phyloP scores from a whole-genome alignment of 2,888 invertebrate genomes.

The Nycteola revayana region DNA sequence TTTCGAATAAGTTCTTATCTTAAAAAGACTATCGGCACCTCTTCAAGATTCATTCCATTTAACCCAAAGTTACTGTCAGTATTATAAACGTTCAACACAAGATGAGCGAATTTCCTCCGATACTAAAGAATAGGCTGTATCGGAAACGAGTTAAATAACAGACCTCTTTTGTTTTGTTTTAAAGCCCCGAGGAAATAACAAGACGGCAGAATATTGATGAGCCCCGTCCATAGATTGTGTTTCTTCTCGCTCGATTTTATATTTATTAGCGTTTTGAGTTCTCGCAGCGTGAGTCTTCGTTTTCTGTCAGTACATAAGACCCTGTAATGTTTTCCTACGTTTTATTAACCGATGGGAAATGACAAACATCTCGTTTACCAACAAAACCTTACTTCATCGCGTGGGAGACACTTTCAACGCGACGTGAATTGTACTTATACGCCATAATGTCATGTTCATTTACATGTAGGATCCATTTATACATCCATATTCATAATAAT shows the following conservation, averaged over 20 bases:
- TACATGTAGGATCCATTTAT: conserved; percentile 34
- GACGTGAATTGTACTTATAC: no score
- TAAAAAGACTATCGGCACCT: no score
- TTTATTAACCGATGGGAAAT: conserved; percentile 35
- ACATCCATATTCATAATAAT: no score
- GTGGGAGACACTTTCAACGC: conserved; percentile 31
- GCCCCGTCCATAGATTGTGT: conserved; percentile 46
- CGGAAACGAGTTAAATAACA: conserved; percentile 80
- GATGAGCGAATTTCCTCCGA: conserved; percentile 71
- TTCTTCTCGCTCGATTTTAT: conserved; percentile 47
- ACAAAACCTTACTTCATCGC: conserved; percentile 34
- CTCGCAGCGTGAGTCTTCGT: conserved; percentile 33
- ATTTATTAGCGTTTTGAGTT: conserved; percentile 47
- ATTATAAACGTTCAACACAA: conserved; percentile 34
- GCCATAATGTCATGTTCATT: conserved; percentile 26
- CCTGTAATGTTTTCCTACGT: conserved; percentile 23
- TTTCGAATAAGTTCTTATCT: no score
- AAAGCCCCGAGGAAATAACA: conserved; percentile 66
- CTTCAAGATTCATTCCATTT: conserved; percentile 24
- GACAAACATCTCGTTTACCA: conserved; percentile 32
- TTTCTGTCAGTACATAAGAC: conserved; percentile 33
- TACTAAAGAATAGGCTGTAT: conserved; percentile 72
- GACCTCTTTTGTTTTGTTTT: conserved; percentile 69
- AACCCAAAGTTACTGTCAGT: conserved; percentile 28
- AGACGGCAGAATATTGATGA: conserved; percentile 71